A percentile compares a stretch with the other conserved stretches of the same genome.
These are phyloP conservation scores for Ptychobarbus kaznakovi DNA, from an alignment of 2,797 vertebrate species.

Conservation along the genomic window DNA sequence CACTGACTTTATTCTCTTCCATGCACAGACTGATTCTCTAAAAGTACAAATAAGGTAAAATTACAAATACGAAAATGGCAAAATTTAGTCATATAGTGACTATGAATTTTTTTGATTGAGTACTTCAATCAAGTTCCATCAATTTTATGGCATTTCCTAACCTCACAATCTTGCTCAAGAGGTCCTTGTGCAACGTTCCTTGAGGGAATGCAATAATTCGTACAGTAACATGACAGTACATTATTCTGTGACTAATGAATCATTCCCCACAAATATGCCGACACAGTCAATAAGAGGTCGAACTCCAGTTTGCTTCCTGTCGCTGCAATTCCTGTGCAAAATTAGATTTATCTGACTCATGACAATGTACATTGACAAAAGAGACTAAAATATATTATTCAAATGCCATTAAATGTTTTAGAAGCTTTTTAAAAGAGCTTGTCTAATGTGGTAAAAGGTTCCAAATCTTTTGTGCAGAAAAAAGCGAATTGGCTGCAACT, in stretches of 20 bases:
- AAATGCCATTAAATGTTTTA: not conserved
- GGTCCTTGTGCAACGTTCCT: not conserved
- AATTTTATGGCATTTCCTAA: conserved; percentile 8
- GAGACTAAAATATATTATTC: not conserved
- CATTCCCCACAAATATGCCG: not conserved
- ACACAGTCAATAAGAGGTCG: not conserved
- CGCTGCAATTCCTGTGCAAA: not conserved
- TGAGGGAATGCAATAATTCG: not conserved
- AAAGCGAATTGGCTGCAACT: conserved; percentile 55
- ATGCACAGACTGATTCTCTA: not conserved
- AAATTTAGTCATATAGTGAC: not conserved
- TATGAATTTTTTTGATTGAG: not conserved
- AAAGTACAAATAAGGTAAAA: not conserved
- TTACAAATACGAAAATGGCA: not conserved
- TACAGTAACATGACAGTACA: not conserved
- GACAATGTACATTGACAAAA: too few relatives aligned
- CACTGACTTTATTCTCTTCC: not conserved
- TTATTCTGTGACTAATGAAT: conserved; percentile 21
- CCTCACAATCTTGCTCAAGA: not conserved
- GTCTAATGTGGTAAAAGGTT: not conserved
- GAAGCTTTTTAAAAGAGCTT: not conserved
- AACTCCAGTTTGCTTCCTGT: not conserved
- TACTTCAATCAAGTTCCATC: not conserved
- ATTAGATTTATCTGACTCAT: not conserved
- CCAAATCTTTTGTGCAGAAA: not conserved